These are phyloP conservation scores for Psylliodes chrysocephalus DNA, from an alignment of 2,888 invertebrate species.

Conservation along the genomic window DNA sequence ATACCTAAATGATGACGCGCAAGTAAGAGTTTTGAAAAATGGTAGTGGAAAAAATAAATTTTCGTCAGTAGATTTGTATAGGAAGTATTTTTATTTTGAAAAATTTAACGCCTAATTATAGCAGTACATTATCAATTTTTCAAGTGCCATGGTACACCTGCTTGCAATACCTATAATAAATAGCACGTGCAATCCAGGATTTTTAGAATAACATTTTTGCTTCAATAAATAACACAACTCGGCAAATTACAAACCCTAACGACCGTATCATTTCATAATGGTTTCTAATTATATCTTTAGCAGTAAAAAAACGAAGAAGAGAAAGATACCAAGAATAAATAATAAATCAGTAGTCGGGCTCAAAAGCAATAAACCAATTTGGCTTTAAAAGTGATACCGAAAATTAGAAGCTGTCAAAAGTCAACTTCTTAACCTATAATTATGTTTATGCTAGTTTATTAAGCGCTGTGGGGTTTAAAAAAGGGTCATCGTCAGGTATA, in stretches of 20 bases:
- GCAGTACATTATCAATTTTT: no score
- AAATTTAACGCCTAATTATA: no score
- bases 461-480: background rate
- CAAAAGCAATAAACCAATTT: conserved; percentile 39
- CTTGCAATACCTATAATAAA: no score
- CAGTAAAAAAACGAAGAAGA: background rate
- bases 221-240: background rate
- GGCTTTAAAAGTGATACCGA: conserved; percentile 30
- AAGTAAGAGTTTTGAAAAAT: no score
- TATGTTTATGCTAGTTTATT: conserved; percentile 1
- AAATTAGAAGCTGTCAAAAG: conserved; percentile 40
- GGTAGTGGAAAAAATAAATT: no score
- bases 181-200: no score
- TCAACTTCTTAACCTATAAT: conserved; percentile 33
- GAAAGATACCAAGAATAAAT: conserved; percentile 20
- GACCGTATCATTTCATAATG: background rate
- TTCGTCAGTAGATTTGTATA: no score
- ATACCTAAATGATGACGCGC: no score
- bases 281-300: conserved; percentile 4
- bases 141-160: no score
- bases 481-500: conserved; percentile 2
- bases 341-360: conserved; percentile 34
- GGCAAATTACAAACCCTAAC: background rate
- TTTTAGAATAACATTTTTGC: no score
- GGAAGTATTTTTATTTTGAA: no score